phyloP scores from a whole-genome alignment of 2,888 invertebrate species.

The Polyommatus icarus region DNA sequence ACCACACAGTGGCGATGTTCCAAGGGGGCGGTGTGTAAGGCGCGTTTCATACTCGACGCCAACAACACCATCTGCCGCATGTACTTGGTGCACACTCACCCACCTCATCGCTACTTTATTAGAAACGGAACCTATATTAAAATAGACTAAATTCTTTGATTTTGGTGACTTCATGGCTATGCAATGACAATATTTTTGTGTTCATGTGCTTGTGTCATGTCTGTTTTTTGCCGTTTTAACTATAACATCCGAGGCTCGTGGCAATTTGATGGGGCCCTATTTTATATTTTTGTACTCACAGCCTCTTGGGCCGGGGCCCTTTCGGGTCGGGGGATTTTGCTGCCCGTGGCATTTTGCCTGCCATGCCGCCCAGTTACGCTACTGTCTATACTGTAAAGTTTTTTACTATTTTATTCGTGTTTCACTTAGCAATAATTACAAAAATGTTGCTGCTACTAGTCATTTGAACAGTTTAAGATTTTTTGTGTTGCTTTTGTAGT shows the following conservation, averaged over 20 bases:
- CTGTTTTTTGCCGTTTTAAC: no score
- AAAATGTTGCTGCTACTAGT: neutral
- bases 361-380: no score
- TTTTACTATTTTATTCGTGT: no score
- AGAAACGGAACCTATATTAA: conserved; percentile 17
- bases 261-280: no score
- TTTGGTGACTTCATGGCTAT: neutral
- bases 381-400: no score
- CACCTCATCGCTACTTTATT: conserved; percentile 7
- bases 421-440: no score
- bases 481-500: neutral
- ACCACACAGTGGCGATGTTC: conserved; percentile 45
- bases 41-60: conserved; percentile 37
- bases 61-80: neutral
- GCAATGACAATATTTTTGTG: neutral
- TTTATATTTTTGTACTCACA: no score
- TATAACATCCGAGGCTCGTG: no score
- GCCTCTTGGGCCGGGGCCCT: no score
- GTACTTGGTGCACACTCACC: conserved; percentile 23
- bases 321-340: no score
- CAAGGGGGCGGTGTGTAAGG: conserved; percentile 43
- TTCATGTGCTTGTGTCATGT: no score
- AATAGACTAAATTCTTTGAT: neutral
- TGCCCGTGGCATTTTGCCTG: no score
- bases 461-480: neutral